Conservation (phyloP, 2,888 invertebrate species). For the Anthophora plumipes region DNA sequence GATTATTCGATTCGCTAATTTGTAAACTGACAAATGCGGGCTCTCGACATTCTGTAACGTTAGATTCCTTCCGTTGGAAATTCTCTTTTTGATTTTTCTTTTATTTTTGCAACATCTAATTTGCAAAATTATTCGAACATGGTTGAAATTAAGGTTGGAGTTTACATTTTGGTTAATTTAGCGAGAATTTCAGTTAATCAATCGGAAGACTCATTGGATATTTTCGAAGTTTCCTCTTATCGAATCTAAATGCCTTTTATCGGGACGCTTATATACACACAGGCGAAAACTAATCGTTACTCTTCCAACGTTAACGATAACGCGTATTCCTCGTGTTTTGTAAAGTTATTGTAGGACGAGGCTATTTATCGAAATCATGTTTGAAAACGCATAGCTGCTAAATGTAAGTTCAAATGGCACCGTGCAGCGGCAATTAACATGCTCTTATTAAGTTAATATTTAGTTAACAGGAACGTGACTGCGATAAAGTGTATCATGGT, state of each 20-base stretch:
- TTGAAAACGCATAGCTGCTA: slow-evolving; percentile 26
- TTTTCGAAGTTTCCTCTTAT: background rate
- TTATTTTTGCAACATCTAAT: too few relatives aligned
- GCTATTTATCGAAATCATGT: slow-evolving; percentile 21
- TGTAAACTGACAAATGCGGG: background rate
- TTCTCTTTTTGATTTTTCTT: too few relatives aligned
- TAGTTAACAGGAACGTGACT: background rate
- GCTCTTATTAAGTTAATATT: slow-evolving; percentile 47
- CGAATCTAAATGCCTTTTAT: background rate
- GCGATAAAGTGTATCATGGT: slow-evolving; percentile 4
- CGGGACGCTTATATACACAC: background rate
- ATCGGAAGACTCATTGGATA: background rate
- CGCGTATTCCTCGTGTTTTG: background rate
- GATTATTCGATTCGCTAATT: background rate
- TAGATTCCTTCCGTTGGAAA: background rate
- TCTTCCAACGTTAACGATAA: background rate
- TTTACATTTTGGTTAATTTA: too few relatives aligned
- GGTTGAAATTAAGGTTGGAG: too few relatives aligned
- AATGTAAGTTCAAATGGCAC: slow-evolving; percentile 30
- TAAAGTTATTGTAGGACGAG: slow-evolving; percentile 27
- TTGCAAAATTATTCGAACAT: too few relatives aligned
- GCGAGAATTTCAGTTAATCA: too few relatives aligned
- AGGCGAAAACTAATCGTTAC: background rate
- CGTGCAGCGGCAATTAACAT: slow-evolving; percentile 32
- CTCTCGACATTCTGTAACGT: background rate